Evolutionary conservation across 35 echinoderm and acorn worm genomes (phyloP).

Genomic region (Diadema setosum): DNA sequence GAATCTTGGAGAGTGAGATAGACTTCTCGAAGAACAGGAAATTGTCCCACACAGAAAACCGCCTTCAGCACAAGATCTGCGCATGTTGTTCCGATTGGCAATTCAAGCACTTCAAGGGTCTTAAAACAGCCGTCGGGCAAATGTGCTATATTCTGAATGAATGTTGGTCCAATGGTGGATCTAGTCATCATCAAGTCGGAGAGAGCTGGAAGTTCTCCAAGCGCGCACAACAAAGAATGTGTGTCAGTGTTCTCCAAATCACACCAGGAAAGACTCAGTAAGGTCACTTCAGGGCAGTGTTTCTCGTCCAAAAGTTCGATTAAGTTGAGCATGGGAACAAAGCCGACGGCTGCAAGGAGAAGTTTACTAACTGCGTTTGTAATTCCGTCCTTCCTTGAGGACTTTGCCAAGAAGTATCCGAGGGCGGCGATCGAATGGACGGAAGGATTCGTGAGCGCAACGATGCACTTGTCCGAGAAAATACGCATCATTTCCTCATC

Average conservation of each 20-base stretch:
- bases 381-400: not conserved
- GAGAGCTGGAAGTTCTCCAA: not conserved
- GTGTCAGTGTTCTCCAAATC: not conserved
- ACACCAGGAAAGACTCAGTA: not conserved
- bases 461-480: not conserved
- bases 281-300: not conserved
- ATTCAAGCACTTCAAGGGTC: not conserved
- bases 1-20: not conserved
- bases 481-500: constrained; percentile 1
- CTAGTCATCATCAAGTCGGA: not conserved
- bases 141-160: not conserved
- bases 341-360: not conserved
- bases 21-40: not conserved
- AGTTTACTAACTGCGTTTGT: not conserved
- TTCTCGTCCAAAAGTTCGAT: not conserved
- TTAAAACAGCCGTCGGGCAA: not conserved
- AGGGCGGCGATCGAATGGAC: not conserved
- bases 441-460: not conserved
- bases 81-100: not conserved
- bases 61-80: not conserved
- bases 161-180: not conserved
- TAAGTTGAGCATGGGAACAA: not conserved
- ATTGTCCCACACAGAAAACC: not conserved
- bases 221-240: not conserved
- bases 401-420: not conserved